phyloP scores from a whole-genome alignment of 2,797 vertebrate genomes.

The Lepus townsendii region DNA sequence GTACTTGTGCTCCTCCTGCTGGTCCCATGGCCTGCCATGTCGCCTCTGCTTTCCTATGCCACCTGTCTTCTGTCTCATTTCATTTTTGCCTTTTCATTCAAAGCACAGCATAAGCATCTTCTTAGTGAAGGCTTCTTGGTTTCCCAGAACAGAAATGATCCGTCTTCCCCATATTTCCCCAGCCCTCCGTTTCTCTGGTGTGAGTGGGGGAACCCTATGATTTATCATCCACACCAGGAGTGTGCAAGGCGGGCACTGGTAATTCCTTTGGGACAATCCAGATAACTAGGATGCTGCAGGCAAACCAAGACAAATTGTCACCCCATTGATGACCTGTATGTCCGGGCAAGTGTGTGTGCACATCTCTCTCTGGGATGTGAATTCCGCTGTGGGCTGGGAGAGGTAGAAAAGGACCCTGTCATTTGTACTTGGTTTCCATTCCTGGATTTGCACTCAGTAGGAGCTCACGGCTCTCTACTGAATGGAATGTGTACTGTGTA shows the following conservation, averaged over 20 bases:
- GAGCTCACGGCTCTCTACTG: not conserved
- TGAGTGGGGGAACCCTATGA: not conserved
- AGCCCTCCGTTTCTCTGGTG: conserved; percentile 12
- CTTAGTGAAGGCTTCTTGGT: conserved; percentile 33
- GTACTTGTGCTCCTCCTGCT: not conserved
- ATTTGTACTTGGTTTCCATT: not conserved
- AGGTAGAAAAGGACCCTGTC: not conserved
- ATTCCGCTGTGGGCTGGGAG: not conserved
- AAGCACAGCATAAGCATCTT: not conserved
- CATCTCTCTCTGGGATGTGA: conserved; percentile 35
- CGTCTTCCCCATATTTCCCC: not conserved
- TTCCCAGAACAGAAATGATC: conserved; percentile 35
- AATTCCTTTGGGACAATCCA: not conserved
- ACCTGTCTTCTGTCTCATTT: not conserved
- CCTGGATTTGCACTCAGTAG: not conserved
- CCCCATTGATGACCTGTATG: not conserved
- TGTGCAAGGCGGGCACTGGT: not conserved
- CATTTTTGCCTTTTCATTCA: conserved; percentile 6
- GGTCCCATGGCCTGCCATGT: not conserved
- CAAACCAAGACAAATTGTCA: not conserved
- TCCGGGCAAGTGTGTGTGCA: not conserved
- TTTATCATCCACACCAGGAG: conserved; percentile 45
- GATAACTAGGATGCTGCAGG: not conserved
- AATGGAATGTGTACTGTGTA: not conserved
- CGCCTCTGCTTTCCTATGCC: not conserved